Conservation (phyloP, 2,888 invertebrate genomes). For the Drosophila leonis region DNA sequence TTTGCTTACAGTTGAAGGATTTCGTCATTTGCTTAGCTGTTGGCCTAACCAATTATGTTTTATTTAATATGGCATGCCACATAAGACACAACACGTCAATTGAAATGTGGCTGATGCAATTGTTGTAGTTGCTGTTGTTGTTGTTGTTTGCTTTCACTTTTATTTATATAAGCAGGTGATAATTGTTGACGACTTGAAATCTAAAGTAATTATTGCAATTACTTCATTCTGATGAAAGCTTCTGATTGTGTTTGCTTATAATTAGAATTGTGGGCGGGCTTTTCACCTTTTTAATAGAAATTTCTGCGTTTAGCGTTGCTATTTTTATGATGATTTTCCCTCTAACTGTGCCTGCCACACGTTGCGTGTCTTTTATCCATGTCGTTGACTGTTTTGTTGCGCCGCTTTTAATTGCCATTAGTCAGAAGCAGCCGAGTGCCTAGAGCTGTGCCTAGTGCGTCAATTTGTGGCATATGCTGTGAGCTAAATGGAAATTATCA, state of each 20-base stretch:
- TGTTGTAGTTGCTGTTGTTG: conserved; percentile 24
- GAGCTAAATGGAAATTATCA: too few relatives aligned
- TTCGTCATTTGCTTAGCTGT: conserved; percentile 60
- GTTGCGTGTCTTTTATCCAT: conserved; percentile 62
- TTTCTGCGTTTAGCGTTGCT: conserved; percentile 38
- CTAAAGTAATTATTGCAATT: neutral
- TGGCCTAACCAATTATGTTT: conserved; percentile 42
- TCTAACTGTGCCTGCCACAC: conserved; percentile 15
- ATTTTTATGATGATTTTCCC: conserved; percentile 33
- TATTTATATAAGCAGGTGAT: conserved; percentile 1
- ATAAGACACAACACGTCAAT: conserved; percentile 24
- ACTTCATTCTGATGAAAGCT: conserved; percentile 19
- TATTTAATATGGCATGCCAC: conserved; percentile 49
- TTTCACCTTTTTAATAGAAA: conserved; percentile 40
- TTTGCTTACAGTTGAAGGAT: conserved; percentile 41
- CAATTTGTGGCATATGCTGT: conserved; percentile 34
- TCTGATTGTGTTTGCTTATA: conserved; percentile 7
- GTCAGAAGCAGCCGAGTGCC: conserved; percentile 18
- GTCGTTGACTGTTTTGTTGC: conserved; percentile 23
- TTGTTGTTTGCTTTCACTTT: conserved; percentile 41
- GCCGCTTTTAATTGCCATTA: conserved; percentile 59
- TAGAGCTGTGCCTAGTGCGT: conserved; percentile 13
- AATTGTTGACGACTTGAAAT: conserved; percentile 9
- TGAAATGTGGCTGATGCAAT: conserved; percentile 52
- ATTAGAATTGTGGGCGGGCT: neutral